Evolutionary conservation across 1,140 invertebrate species (phyloP), one percentile per base, ranked within the genome.

Genomic region (Planococcus citri): DNA sequence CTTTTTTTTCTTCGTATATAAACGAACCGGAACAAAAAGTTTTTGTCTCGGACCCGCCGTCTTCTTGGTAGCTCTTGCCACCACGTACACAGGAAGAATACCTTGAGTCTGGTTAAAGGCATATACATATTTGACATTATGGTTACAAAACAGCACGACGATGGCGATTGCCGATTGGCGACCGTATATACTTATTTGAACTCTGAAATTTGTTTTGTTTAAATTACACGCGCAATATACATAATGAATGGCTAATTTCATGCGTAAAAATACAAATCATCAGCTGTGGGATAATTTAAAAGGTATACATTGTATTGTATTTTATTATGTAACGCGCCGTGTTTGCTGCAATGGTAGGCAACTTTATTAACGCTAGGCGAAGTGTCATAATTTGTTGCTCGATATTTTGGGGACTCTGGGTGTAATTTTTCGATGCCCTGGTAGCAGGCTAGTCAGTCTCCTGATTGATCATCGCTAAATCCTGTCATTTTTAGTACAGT

Each of bases 81-180:
- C n/a, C 41, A 64, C 60, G 60, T 64, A 64, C 60, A 64, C 60
- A 64, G 60, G 60, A 64, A 64, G 60, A 64, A 27, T 64, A 25
- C 60, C 41, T 14, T 17, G 41, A 17, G n/a, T 17, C 41, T 51
- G 41, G 6, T 51, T 33, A 3, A 51, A 51, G 17, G 41, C 33
- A 37, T 37, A 6, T 8, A n/a, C n/a, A 51, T 33, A 12, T 33
- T 51, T 51, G 41, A 51, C 41, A 51, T 20, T 14, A 37, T 37
- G 14, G 3, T 51, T 51, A 20, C 41, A 14, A 51, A 51, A 51
- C 41, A 51, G 2, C 2, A 3, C 41, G 41, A 3, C 41, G n/a
- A n/a, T n/a, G n/a, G n/a, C n/a, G n/a, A n/a, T n/a, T n/a, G n/a
- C n/a, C n/a, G n/a, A n/a, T n/a, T n/a, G n/a, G n/a, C n/a, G n/a